Base-by-base conservation (phyloP, 2,113 vertebrate species). In the Trachemys scripta region DNA sequence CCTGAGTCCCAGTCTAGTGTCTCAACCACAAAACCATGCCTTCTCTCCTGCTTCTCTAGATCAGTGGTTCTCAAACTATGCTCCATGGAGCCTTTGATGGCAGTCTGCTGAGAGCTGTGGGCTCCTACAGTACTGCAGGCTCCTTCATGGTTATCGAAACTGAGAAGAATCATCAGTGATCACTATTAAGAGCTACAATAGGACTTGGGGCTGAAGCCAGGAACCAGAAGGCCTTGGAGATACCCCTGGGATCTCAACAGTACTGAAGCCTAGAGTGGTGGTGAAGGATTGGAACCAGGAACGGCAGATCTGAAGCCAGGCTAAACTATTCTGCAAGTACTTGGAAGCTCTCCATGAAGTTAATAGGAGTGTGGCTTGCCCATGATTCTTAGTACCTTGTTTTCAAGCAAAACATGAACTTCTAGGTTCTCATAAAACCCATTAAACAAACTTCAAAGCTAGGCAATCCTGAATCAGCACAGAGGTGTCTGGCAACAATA, bases 401-500 rank as follows among this genome's bases (percentile, higher is more conserved):
- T 75, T 80, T 20, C 10, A 62, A 65, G 13, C 1, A 1, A 14
- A 35, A 79, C 17, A 82, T 20, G 29, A 53, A 25, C 7, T 29
- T 51, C 16, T 29, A 1, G 31, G 0, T 49, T 31, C 45, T 82
- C 80, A 16, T 20, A 51, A 80, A 35, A 50, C 16, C 16, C 49
- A 69, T 69, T 42, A n/a, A 56, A 25, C 53, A 42, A 53, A 17
- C n/a, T 56, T 42, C 53, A 38, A 29, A 82, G 53, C 51, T 25
- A 38, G 50, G 31, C 35, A 35, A 49, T n/a, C 35, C 80, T 7
- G 10, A 31, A 57, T 4, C 0, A 0, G 0, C 31, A 19, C 27
- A 27, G 80, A 83, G 81, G 11, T 7, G 38, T 16, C 75, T 35
- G 93, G 31, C 51, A 82, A 20, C 20, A 56, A 8, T 3, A 81